Conservation (phyloP, 1,140 invertebrate species). For the Panulirus ornatus region DNA sequence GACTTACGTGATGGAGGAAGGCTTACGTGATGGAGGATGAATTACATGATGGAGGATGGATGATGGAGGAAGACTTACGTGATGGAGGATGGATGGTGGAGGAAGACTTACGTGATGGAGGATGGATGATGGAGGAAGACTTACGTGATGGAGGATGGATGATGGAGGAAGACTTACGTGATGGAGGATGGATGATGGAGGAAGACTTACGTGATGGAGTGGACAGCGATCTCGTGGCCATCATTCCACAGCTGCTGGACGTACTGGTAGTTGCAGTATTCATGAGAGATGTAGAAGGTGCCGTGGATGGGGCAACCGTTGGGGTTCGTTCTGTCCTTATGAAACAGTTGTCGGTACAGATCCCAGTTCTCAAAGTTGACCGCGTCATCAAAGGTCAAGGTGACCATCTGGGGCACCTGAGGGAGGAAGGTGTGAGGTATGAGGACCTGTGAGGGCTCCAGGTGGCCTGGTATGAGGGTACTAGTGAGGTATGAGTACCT, state of each 20-base stretch:
- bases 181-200: too few species aligned
- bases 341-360: conserved; percentile 77
- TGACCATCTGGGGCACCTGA: conserved; percentile 77
- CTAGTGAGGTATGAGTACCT: conserved; percentile 76
- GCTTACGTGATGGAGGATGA: too few species aligned
- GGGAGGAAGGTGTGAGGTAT: too few species aligned
- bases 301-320: conserved; percentile 81
- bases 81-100: too few species aligned
- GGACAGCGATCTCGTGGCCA: conserved; percentile 81
- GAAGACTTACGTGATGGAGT: conserved; percentile 80
- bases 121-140: too few species aligned
- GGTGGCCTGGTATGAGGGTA: conserved; percentile 79
- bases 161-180: too few species aligned
- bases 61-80: too few species aligned
- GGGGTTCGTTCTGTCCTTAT: conserved; percentile 77
- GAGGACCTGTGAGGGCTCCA: conserved; percentile 78
- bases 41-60: too few species aligned
- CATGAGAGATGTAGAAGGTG: conserved; percentile 82
- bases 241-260: conserved; percentile 80
- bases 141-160: too few species aligned
- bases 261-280: conserved; percentile 81
- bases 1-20: too few species aligned
- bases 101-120: too few species aligned
- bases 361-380: conserved; percentile 78
- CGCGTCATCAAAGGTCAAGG: conserved; percentile 78